A percentile compares a stretch with the other conserved stretches of the same genome.
Conservation (phyloP, 2,113 vertebrate genomes). For the Mustela lutreola region DNA sequence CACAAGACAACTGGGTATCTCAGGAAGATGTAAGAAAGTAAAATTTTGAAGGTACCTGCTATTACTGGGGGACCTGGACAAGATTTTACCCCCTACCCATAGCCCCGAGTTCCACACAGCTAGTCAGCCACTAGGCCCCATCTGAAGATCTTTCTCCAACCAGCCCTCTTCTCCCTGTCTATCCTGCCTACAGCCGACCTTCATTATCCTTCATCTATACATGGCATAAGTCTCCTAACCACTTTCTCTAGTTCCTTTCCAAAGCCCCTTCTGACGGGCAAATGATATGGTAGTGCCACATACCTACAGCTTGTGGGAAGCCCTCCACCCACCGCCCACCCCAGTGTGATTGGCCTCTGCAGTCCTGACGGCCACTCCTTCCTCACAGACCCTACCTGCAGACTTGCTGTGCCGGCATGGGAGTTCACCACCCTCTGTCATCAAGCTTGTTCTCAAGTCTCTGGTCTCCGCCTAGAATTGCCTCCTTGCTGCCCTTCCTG, state of each 20-base stretch:
- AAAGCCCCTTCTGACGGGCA: neutral
- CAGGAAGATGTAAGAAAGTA: neutral
- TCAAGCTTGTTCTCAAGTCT: neutral
- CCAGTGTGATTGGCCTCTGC: neutral
- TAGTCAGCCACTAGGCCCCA: neutral
- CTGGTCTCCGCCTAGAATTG: neutral
- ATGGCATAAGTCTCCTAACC: neutral
- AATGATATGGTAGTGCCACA: neutral
- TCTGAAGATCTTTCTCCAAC: neutral
- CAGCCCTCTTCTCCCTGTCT: neutral
- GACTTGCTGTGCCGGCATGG: neutral
- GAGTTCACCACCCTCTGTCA: neutral
- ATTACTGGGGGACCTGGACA: neutral
- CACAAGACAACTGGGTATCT: neutral
- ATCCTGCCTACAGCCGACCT: neutral
- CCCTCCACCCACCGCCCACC: fast-evolving
- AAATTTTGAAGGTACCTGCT: neutral
- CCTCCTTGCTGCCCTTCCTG: neutral
- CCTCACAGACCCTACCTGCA: neutral
- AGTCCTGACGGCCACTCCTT: too few species aligned
- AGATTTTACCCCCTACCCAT: neutral
- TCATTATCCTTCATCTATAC: neutral
- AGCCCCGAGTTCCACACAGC: neutral
- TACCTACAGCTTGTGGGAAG: neutral
- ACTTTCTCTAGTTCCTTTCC: neutral